These are phyloP conservation scores for Leptothorax acervorum DNA, from an alignment of 2,888 invertebrate species.

Conservation along the genomic window DNA sequence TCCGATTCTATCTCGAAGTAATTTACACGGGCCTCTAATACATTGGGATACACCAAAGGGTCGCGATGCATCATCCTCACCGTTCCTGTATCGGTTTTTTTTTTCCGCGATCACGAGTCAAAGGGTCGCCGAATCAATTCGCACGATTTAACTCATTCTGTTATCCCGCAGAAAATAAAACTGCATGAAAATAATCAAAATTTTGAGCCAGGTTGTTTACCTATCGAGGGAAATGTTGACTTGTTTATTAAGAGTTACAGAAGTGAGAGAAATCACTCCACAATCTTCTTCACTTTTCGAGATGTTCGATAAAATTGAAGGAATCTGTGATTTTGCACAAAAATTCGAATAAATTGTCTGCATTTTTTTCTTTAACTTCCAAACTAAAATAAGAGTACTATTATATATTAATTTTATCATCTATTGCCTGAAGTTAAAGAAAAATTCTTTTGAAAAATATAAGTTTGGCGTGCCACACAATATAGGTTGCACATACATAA, in stretches of 20 bases:
- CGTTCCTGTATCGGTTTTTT: conserved; percentile 29
- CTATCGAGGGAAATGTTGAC: not conserved
- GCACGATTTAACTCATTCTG: not conserved
- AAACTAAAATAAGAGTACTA: not conserved
- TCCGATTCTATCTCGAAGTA: conserved; percentile 72
- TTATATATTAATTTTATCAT: not conserved
- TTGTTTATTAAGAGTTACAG: not conserved
- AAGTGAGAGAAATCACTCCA: not conserved
- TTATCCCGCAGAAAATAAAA: not conserved
- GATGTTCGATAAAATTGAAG: not conserved
- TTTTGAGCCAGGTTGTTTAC: not conserved
- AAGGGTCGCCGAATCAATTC: conserved; percentile 2
- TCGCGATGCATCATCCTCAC: conserved; percentile 60
- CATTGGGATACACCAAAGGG: conserved; percentile 62
- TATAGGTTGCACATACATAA: not conserved
- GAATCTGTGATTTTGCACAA: not conserved
- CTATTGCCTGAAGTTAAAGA: not conserved
- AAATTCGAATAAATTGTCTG: not conserved
- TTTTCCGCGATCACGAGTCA: conserved; percentile 14
- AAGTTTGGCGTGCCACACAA: not conserved
- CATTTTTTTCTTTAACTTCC: not conserved
- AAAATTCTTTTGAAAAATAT: not conserved
- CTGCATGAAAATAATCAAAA: not conserved
- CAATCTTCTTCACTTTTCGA: not conserved
- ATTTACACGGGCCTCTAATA: conserved; percentile 67